phyloP scores from a whole-genome alignment of 2,113 vertebrate genomes.

The Nothoprocta pentlandii region DNA sequence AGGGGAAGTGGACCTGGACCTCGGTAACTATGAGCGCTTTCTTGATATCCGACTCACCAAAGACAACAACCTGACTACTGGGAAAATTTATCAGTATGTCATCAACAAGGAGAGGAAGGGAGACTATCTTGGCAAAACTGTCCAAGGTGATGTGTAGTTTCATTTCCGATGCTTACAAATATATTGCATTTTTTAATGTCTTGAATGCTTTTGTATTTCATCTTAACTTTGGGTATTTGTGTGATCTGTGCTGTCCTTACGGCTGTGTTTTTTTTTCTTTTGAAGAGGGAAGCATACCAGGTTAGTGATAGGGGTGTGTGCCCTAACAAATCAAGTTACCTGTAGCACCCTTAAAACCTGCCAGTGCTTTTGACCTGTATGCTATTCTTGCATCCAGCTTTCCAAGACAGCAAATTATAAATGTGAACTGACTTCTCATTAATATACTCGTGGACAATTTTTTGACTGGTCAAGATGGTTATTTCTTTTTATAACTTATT shows the following conservation, averaged over 20 bases:
- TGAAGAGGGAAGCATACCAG: neutral
- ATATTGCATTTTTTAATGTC: neutral
- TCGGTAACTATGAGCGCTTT: constrained; percentile 97
- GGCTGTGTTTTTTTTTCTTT: neutral
- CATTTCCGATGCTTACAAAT: neutral
- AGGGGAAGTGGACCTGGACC: constrained; percentile 95
- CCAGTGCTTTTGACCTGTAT: neutral
- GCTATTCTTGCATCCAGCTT: neutral
- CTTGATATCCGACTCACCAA: constrained; percentile 94
- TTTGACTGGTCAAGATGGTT: neutral
- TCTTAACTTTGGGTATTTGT: neutral
- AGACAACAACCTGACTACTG: constrained; percentile 98
- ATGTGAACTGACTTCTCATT: neutral
- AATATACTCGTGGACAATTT: neutral
- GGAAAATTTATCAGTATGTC: constrained; percentile 97
- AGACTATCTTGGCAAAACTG: constrained; percentile 96
- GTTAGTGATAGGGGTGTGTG: neutral
- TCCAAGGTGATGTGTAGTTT: constrained; percentile 86
- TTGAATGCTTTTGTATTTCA: neutral
- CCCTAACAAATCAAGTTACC: neutral
- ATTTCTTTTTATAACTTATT: neutral
- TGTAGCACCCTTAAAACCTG: neutral
- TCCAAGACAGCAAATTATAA: fast-evolving
- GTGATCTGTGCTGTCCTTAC: neutral
- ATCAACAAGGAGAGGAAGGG: constrained; percentile 97